phyloP scores from a whole-genome alignment of 2,797 vertebrate genomes.

The Microctenopoma steveboyesi region DNA sequence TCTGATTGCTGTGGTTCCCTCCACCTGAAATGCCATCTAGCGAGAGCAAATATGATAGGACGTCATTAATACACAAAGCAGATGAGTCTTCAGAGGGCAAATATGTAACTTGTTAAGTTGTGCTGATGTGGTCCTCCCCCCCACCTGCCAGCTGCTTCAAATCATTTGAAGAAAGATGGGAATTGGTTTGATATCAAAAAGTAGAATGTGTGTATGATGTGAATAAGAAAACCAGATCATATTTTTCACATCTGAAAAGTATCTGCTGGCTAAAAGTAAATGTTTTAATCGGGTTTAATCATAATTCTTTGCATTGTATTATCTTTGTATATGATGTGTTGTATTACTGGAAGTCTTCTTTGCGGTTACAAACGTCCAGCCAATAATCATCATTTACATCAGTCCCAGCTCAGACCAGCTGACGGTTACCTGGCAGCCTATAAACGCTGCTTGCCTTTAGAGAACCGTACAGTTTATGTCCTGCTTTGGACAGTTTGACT shows the following conservation, averaged over 20 bases:
- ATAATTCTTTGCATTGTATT: background rate
- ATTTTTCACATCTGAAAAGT: slow-evolving; percentile 2
- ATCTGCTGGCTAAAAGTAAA: slow-evolving; percentile 14
- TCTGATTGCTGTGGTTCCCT: slow-evolving; percentile 59
- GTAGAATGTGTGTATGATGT: background rate
- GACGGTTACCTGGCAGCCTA: too few relatives aligned
- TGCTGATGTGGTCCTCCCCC: slow-evolving; percentile 21
- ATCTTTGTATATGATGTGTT: background rate
- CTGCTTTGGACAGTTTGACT: slow-evolving; percentile 15
- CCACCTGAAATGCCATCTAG: slow-evolving; percentile 69
- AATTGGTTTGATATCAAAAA: slow-evolving; percentile 42
- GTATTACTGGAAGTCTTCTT: background rate
- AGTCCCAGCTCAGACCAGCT: too few relatives aligned
- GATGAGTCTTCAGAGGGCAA: slow-evolving; percentile 74
- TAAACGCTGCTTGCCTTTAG: too few relatives aligned
- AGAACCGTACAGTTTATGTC: too few relatives aligned
- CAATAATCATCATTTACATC: too few relatives aligned
- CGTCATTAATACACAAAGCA: slow-evolving; percentile 68
- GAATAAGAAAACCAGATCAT: slow-evolving; percentile 30
- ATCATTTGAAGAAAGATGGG: slow-evolving; percentile 18
- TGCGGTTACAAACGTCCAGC: too few relatives aligned
- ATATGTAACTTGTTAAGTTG: slow-evolving; percentile 68
- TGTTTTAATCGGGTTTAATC: background rate
- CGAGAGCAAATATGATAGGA: slow-evolving; percentile 51
- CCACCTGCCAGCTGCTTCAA: slow-evolving; percentile 43